Conservation (phyloP, 2,888 invertebrate species). For the Criorhina ranunculi region DNA sequence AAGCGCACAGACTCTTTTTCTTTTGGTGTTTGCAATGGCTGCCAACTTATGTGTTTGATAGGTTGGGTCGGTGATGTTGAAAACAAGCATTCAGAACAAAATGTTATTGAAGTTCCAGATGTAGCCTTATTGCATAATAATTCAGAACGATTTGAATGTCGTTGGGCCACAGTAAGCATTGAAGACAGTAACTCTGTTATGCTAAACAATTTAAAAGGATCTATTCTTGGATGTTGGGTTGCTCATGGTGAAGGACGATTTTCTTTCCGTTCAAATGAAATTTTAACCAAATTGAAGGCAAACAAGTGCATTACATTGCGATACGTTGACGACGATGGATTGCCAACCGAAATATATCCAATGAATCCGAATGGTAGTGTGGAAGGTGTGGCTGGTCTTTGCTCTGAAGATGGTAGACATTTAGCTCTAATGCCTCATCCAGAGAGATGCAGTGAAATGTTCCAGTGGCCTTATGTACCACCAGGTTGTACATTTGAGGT, state of each 20-base stretch:
- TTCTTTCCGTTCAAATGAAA: constrained; percentile 85
- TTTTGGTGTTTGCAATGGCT: constrained; percentile 99
- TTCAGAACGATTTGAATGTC: constrained; percentile 94
- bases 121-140: constrained; percentile 93
- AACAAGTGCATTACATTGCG: constrained; percentile 90
- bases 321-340: constrained; percentile 92
- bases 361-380: constrained; percentile 97
- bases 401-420: constrained; percentile 96
- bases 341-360: constrained; percentile 93
- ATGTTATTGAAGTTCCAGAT: constrained; percentile 85
- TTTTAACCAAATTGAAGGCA: constrained; percentile 85
- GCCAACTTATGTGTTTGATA: constrained; percentile 96
- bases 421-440: constrained; percentile 99
- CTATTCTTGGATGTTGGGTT: constrained; percentile 97
- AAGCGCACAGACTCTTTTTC: constrained; percentile 94
- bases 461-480: constrained; percentile 94
- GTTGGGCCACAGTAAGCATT: constrained; percentile 91
- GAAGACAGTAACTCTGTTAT: constrained; percentile 89
- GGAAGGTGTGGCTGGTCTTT: constrained; percentile 94
- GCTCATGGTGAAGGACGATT: constrained; percentile 98
- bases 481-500: constrained; percentile 85
- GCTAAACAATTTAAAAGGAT: constrained; percentile 94
- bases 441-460: constrained; percentile 94
- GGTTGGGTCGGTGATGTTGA: constrained; percentile 92
- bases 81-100: neutral